Base-by-base conservation (phyloP, 2,888 invertebrate species). In the Scaptomyza cyrtandrae region DNA sequence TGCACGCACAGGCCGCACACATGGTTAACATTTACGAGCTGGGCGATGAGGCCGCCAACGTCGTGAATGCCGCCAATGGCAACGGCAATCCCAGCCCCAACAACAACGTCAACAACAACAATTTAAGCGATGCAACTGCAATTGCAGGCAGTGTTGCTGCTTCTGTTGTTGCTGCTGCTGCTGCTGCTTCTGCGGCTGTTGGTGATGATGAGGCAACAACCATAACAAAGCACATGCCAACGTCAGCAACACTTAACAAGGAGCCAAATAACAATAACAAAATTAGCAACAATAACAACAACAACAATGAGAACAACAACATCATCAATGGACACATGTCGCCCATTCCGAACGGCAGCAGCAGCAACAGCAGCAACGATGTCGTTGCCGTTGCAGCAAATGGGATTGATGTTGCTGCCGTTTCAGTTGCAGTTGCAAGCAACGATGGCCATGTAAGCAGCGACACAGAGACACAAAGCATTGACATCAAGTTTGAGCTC, bases 11-110 rank as follows among this genome's bases (percentile, higher is more conserved):
- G 88, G 94, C 95, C 45, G 94, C 94, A 56, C 95, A 95, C 91
- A 94, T 94, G 94, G 93, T 95, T 90, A 94, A 94, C 92, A 95
- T 95, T 89, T 95, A 95, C 92, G 94, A 95, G 92, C 92, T 94
- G 85, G 94, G 94, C 77, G 90, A 89, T 81, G 92, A 92, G 86
- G 88, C 84, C 59, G 58, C 63, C 58, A 67, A 43, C 37, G 75
- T 80, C 66, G 44, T 16, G 66, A 46, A 41, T 43, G 80, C 80
- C 69, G 82, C 56, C 72, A 63, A 50, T 24, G 37, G 59, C 59
- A 35, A 61, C 39, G 48, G 52, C 63, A 85, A 70, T 66, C 52
- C 58, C 59, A 69, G 72, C 58, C 70, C 68, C 37, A 53, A 43
- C 58, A 70, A 49, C 63, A 75, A 24, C 62, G 71, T 24, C 63